Evolutionary conservation across 1,140 invertebrate species (phyloP).

Genomic region (Drosophila gunungcola): DNA sequence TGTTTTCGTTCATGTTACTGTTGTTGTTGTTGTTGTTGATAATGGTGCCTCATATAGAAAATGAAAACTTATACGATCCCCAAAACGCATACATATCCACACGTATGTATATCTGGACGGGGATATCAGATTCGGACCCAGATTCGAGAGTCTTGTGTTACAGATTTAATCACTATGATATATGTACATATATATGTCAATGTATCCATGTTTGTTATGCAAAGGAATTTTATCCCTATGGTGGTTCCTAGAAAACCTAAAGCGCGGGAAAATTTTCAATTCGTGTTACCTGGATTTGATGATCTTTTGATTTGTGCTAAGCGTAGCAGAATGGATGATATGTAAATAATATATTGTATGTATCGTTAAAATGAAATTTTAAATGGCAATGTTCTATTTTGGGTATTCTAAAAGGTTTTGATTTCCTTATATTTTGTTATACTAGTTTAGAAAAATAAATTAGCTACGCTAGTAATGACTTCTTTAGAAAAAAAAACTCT

Average conservation of each 20-base stretch:
- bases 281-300: slow-evolving; percentile 12
- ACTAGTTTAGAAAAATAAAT: too few relatives aligned
- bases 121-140: slow-evolving; percentile 43
- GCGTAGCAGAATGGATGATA: slow-evolving; percentile 6
- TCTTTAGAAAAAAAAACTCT: too few relatives aligned
- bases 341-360: neutral
- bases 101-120: slow-evolving; percentile 13
- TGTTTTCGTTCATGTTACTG: slow-evolving; percentile 10
- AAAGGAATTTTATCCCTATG: slow-evolving; percentile 31
- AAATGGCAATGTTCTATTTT: neutral
- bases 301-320: slow-evolving; percentile 27
- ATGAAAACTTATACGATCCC: slow-evolving; percentile 60
- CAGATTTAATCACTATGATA: slow-evolving; percentile 45
- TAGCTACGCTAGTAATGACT: too few relatives aligned
- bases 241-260: slow-evolving; percentile 7
- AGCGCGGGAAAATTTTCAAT: slow-evolving; percentile 31
- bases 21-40: slow-evolving; percentile 20
- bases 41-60: slow-evolving; percentile 49
- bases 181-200: neutral
- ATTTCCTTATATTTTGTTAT: too few relatives aligned
- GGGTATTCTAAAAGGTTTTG: too few relatives aligned
- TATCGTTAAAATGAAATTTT: neutral
- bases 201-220: slow-evolving; percentile 14
- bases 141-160: slow-evolving; percentile 36
- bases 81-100: slow-evolving; percentile 10